Percentiles rank a stretch among this genome's conserved stretches.
phyloP scores from a whole-genome alignment of 1,140 invertebrate species.

The Ceratoteleas bidentatus region DNA sequence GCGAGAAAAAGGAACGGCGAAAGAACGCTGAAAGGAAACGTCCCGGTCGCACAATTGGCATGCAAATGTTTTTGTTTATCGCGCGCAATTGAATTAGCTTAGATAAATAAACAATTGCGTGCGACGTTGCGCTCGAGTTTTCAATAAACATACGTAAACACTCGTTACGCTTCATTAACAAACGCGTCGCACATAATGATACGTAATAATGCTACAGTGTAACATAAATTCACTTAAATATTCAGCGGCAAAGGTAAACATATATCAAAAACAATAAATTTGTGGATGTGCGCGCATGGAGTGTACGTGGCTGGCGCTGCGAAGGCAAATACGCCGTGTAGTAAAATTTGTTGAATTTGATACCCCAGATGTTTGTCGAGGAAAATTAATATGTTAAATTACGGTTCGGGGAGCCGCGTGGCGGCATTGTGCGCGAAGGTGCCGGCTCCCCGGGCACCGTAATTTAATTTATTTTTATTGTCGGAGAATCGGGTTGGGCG shows the following conservation, averaged over 20 bases:
- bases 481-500: background rate
- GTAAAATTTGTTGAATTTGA: slow-evolving; percentile 41
- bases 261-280: slow-evolving; percentile 50
- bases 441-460: no score
- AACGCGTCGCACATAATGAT: slow-evolving; percentile 42
- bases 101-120: slow-evolving; percentile 25
- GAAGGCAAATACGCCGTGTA: slow-evolving; percentile 37
- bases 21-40: background rate
- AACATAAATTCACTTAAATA: slow-evolving; percentile 49
- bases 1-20: background rate
- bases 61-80: slow-evolving; percentile 21
- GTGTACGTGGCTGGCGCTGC: slow-evolving; percentile 7
- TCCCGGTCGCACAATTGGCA: background rate
- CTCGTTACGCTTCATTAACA: slow-evolving; percentile 39
- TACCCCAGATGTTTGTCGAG: slow-evolving; percentile 33
- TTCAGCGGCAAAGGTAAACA: slow-evolving; percentile 33
- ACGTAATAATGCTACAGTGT: slow-evolving; percentile 38
- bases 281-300: slow-evolving; percentile 21
- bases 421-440: background rate
- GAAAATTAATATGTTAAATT: slow-evolving; percentile 44
- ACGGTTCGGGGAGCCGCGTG: background rate
- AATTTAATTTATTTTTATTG: slow-evolving; percentile 27
- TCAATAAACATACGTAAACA: slow-evolving; percentile 41
- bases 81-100: slow-evolving; percentile 25
- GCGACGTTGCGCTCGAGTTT: slow-evolving; percentile 23